Percentiles rank a stretch among this genome's conserved stretches.
These are phyloP conservation scores for Acronicta psi DNA, from an alignment of 2,888 invertebrate genomes.

Conservation along the genomic window DNA sequence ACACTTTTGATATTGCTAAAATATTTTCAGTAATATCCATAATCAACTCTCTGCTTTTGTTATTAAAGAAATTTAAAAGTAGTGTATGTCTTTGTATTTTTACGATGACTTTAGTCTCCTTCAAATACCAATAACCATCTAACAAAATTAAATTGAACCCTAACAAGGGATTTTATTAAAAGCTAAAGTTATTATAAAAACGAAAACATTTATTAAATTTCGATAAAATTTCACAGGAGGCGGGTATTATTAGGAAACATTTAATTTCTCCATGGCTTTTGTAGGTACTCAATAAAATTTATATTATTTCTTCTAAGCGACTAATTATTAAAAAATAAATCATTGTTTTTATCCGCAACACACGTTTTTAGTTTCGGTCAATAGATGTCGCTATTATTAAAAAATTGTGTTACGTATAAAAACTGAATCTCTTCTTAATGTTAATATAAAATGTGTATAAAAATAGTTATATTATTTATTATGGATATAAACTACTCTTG, in stretches of 20 bases:
- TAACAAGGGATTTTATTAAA: constrained; percentile 4
- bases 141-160: too few relatives aligned
- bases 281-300: constrained; percentile 32
- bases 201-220: constrained; percentile 37
- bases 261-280: constrained; percentile 33
- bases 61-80: too few relatives aligned
- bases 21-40: too few relatives aligned
- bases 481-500: constrained; percentile 67
- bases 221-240: constrained; percentile 41
- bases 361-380: not conserved
- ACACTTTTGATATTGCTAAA: too few relatives aligned
- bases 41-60: too few relatives aligned
- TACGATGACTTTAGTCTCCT: not conserved
- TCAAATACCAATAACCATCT: too few relatives aligned
- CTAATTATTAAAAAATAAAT: constrained; percentile 31
- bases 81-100: too few relatives aligned
- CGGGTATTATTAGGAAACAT: constrained; percentile 37
- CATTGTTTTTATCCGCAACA: constrained; percentile 19
- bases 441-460: constrained; percentile 48
- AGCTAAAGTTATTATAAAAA: constrained; percentile 18
- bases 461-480: constrained; percentile 60
- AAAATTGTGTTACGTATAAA: constrained; percentile 28
- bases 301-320: constrained; percentile 43
- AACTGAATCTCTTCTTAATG: constrained; percentile 25
- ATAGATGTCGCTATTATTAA: constrained; percentile 18